Base-by-base conservation (phyloP, 2,113 vertebrate species). In the Malaclemys terrapin region DNA sequence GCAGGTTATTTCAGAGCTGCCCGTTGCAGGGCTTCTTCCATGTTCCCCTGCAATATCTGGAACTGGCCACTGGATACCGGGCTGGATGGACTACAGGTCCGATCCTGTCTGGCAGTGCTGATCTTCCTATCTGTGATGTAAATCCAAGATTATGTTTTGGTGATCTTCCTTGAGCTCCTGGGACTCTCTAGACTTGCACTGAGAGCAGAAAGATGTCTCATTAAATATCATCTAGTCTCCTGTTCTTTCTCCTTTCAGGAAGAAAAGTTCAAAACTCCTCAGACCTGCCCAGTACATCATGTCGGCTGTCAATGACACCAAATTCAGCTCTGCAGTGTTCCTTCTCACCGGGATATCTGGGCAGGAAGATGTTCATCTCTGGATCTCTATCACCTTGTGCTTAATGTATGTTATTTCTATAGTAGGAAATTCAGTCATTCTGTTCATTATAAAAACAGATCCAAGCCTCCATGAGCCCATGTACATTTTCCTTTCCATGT, bases 21-120 rank as follows among this genome's bases (percentile, higher is more conserved):
- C 31, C 19, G 19, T 65, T n/a, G 14, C 16, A 65, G 3, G 16
- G 8, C 6, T 65, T 19, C 8, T n/a, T 65, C 31, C 29, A 65
- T 1, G 1, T 65, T n/a, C 6, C 31, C 19, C 6, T 16, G 31
- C 2, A n/a, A 16, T 10, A 27, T 29, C 25, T 29, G 10, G 57
- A 3, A 59, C 31, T n/a, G 31, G 31, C 31, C 31, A 65, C 31
- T 65, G 31, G 16, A n/a, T n/a, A 65, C 31, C 19, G 3, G 16
- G 16, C 62, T n/a, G 17, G 14, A 65, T 5, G 62, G 31, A n/a
- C 7, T 17, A 16, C 1, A n/a, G 35, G 8, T 35, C 35, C 8
- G 6, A 31, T 65, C 6, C 31, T 9, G 31, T 17, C 14, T 65
- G 35, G 31, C 31, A 65, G 4, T n/a, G 7, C 35, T 16, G 9